phyloP scores from a whole-genome alignment of 2,797 vertebrate species.

The Hoplostethus atlanticus region DNA sequence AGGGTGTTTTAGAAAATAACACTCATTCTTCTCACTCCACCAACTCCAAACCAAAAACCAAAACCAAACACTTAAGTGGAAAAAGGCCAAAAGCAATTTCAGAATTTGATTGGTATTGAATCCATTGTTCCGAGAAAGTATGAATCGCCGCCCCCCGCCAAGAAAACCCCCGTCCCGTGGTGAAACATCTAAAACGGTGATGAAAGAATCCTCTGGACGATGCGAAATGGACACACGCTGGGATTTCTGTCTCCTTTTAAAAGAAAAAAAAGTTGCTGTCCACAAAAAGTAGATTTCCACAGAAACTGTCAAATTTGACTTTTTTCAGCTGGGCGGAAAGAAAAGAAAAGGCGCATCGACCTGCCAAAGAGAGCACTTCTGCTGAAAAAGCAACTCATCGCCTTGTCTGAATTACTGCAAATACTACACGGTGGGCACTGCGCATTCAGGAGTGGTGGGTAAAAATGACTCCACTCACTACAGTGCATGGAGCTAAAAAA shows the following conservation, averaged over 20 bases:
- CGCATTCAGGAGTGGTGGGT: neutral
- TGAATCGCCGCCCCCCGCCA: conserved; percentile 2
- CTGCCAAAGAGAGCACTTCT: conserved; percentile 12
- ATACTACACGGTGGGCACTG: neutral
- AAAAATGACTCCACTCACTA: neutral
- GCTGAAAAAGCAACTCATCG: conserved; percentile 27
- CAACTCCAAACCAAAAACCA: conserved; percentile 3
- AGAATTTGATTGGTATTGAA: conserved; percentile 34
- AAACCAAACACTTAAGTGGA: conserved; percentile 22
- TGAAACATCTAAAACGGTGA: conserved; percentile 9
- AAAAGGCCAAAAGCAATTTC: conserved; percentile 30
- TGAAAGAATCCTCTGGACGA: neutral
- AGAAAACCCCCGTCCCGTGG: neutral
- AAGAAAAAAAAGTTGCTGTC: neutral
- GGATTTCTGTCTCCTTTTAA: neutral
- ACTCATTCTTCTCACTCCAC: conserved; percentile 37
- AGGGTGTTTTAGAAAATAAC: conserved; percentile 50
- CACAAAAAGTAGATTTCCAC: neutral
- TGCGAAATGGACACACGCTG: neutral
- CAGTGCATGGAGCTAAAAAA: too few species aligned
- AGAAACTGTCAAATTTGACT: neutral
- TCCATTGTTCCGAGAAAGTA: conserved; percentile 30
- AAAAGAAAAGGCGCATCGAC: conserved; percentile 20
- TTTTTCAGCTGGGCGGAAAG: conserved; percentile 1
- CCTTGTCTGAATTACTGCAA: neutral